Conservation (phyloP, 1,140 invertebrate species). For the Caenorhabditis inopinata region DNA sequence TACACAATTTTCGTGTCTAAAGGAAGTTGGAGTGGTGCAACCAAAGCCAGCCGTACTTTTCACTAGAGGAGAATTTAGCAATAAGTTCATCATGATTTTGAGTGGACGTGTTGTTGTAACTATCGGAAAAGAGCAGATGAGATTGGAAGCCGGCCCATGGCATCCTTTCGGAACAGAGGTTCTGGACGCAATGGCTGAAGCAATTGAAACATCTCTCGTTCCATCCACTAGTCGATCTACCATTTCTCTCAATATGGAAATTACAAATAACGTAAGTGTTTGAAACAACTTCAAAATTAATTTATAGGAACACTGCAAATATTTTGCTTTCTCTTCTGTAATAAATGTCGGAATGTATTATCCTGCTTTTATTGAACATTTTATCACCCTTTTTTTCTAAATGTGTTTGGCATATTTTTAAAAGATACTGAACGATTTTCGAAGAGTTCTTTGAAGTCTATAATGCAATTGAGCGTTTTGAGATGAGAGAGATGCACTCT, state of each 20-base stretch:
- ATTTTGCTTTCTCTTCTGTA: too few species aligned
- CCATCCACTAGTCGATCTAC: background rate
- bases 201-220: background rate
- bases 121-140: constrained; percentile 64
- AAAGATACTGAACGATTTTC: too few species aligned
- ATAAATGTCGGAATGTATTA: too few species aligned
- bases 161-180: constrained; percentile 62
- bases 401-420: too few species aligned
- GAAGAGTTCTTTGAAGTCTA: too few species aligned
- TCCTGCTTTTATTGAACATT: too few species aligned
- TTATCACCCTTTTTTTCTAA: too few species aligned
- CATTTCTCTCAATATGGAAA: constrained; percentile 20
- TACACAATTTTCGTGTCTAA: constrained; percentile 50
- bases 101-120: constrained; percentile 63
- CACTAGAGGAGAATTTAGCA: constrained; percentile 59
- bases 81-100: constrained; percentile 64
- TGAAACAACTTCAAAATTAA: too few species aligned
- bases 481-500: too few species aligned
- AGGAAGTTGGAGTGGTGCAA: constrained; percentile 54
- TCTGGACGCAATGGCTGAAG: constrained; percentile 49
- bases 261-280: constrained; percentile 4
- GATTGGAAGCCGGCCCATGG: constrained; percentile 65
- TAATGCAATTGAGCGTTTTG: too few species aligned
- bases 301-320: too few species aligned
- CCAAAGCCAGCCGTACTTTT: constrained; percentile 60